Base-by-base conservation (phyloP, 2,888 invertebrate species). In the Deroplatys truncata region DNA sequence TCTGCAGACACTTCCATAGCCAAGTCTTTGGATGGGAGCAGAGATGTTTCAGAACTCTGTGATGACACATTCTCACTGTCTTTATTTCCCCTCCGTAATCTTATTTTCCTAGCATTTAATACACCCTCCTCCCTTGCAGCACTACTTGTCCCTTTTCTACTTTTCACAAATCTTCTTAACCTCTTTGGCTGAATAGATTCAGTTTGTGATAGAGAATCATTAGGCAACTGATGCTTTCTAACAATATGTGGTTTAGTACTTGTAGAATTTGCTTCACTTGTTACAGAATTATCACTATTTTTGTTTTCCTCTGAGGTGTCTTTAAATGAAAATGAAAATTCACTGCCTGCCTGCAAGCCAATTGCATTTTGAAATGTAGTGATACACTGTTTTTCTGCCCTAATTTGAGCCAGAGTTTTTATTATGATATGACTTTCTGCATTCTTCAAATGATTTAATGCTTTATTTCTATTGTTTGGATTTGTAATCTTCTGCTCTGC, bases 341-440 rank as follows among this genome's bases (percentile, higher is more conserved):
- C 56, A 72, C 16, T 20, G 25, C 25, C 25, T 72, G 16, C 56
- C 7, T 16, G 25, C 20, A 72, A 72, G 56, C 56, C 16, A 72
- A 25, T 72, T 7, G 5, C 56, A 72, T 72, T 72, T 72, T 72
- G 56, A 72, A 20, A 3, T 56, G 56, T 3, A 56, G 56, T 5
- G 20, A 16, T 20, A 72, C 16, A 16, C 20, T 72, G 56, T 49
- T 86, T 91, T 91, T 91, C 92, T 88, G 89, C 91, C 87, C 91
- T 91, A 88, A 92, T 92, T 91, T 91, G 92, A 89, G 91, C 91
- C 85, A 92, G 89, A 28, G 92, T 91, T 90, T 92, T 91, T 72
- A 92, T 91, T 88, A 90, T 91, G 86, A 91, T 89, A 82, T 85
- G 85, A 28, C 31, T 86, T 72, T 86, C 28, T 28, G n/a, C 25